Evolutionary conservation across 2,888 invertebrate species (phyloP).

Genomic region (Amiota communis): DNA sequence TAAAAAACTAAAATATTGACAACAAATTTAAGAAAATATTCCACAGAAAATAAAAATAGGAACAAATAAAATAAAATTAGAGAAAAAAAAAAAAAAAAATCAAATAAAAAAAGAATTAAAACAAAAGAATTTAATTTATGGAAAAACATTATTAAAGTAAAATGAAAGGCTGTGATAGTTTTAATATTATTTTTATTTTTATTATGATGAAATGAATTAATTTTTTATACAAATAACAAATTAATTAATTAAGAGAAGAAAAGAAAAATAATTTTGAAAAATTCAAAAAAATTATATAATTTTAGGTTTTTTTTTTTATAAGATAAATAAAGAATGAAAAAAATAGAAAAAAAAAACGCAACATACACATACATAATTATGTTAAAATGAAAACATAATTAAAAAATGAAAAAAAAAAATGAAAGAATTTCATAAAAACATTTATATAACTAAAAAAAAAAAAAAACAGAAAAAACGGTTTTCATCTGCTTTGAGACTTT

Average conservation of each 20-base stretch:
- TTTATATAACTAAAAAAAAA: no score
- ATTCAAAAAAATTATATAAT: not conserved
- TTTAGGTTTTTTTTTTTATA: not conserved
- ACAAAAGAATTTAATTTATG: not conserved
- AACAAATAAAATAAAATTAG: not conserved
- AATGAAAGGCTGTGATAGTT: slow-evolving; percentile 2
- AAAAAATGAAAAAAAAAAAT: no score
- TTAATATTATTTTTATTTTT: no score
- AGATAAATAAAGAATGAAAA: no score
- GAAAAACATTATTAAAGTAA: not conserved
- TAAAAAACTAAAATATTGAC: not conserved
- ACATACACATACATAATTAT: no score
- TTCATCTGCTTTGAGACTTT: no score
- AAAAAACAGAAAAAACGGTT: no score
- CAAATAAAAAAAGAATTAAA: not conserved
- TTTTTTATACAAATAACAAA: not conserved
- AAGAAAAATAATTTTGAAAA: not conserved
- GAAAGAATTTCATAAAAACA: no score
- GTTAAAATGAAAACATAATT: no score
- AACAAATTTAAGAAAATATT: not conserved
- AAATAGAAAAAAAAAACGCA: no score
- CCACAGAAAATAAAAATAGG: not conserved
- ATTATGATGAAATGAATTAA: no score
- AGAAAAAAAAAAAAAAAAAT: not conserved
- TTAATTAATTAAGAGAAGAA: not conserved